A percentile compares a stretch with the other conserved stretches of the same genome.
These are phyloP conservation scores for Epinotia brunnichana DNA, from an alignment of 2,888 invertebrate species.

Conservation along the genomic window DNA sequence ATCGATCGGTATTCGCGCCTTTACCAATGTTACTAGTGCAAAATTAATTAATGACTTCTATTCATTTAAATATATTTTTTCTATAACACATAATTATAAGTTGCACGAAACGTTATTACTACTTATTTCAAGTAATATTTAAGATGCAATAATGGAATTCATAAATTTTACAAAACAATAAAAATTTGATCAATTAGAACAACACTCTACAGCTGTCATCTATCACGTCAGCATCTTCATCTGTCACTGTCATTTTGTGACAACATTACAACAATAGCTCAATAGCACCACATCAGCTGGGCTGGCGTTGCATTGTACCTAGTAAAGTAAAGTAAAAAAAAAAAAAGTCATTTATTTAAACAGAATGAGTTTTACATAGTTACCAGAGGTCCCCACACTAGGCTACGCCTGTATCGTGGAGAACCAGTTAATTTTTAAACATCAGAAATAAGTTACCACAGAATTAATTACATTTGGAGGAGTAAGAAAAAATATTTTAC, in stretches of 20 bases:
- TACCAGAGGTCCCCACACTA: too few species aligned
- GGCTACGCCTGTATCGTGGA: too few species aligned
- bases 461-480: too few species aligned
- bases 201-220: background rate
- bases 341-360: too few species aligned
- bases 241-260: conserved; percentile 6
- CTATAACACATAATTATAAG: background rate
- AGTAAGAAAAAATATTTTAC: too few species aligned
- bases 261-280: too few species aligned
- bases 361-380: too few species aligned
- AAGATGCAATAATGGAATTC: background rate
- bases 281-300: conserved; percentile 30
- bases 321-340: too few species aligned
- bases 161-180: background rate
- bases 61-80: background rate
- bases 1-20: conserved; percentile 73
- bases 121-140: background rate
- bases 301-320: conserved; percentile 12
- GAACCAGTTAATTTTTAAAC: too few species aligned
- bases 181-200: background rate
- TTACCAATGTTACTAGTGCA: conserved; percentile 54
- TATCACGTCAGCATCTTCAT: background rate
- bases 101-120: background rate
- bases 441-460: too few species aligned
- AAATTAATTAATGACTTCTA: background rate